Evolutionary conservation across 2,888 invertebrate genomes (phyloP).

Genomic region (Galeruca laticollis): DNA sequence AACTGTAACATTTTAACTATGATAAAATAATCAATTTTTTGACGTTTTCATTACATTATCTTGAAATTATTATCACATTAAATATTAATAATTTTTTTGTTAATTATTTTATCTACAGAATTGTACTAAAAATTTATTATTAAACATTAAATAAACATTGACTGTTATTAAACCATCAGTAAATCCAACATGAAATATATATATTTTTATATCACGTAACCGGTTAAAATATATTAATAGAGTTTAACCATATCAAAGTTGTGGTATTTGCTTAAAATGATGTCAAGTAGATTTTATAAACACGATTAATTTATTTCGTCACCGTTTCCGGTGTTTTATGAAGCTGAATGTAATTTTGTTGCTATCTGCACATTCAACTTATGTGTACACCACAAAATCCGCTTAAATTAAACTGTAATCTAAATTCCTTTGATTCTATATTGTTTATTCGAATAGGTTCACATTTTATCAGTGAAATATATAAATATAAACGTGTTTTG

Average conservation of each 20-base stretch:
- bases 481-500: neutral
- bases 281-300: neutral
- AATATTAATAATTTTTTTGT: too few species aligned
- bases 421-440: neutral
- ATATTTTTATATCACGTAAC: too few species aligned
- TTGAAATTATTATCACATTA: too few species aligned
- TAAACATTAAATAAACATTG: too few species aligned
- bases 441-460: neutral
- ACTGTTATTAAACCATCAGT: too few species aligned
- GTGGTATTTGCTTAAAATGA: neutral
- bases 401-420: neutral
- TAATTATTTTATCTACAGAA: too few species aligned
- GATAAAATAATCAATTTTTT: too few species aligned
- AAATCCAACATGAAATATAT: too few species aligned
- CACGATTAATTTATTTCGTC: neutral
- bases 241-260: neutral
- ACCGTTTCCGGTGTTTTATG: neutral
- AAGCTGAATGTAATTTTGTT: neutral
- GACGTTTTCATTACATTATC: too few species aligned
- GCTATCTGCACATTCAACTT: neutral
- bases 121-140: too few species aligned
- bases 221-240: too few species aligned
- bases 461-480: too few species aligned
- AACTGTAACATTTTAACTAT: neutral
- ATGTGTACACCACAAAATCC: neutral